Base-by-base conservation (phyloP, 1,140 invertebrate species). In the Chrysomallon squamiferum region DNA sequence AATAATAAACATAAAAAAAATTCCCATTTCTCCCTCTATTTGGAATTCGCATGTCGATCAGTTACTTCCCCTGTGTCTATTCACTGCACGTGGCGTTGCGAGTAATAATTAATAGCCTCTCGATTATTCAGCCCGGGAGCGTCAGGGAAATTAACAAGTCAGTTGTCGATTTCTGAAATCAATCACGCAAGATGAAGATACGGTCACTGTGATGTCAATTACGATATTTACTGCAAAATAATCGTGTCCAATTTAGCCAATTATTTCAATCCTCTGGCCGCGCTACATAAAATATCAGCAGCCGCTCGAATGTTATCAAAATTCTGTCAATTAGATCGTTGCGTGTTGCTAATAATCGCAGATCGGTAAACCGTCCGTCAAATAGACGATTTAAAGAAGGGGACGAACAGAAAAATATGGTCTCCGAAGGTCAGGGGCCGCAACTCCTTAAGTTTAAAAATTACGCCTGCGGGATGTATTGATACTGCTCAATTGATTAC, bases 151-250 rank as follows among this genome's bases (percentile, higher is more conserved):
- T 54, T 25, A 54, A 25, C 50, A 54, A 54, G 50, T 54, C 50
- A 30, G 25, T 54, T 54, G 50, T 54, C 50, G 50, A 27, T 54
- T 54, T 54, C n/a, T 18, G 29, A 54, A 54, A 30, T 54, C 50
- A 54, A 54, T 54, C 50, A 54, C 29, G 22, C 50, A 13, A 30
- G 50, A 54, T 27, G 50, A 54, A 30, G 50, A 54, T 54, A 54
- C 29, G 50, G 22, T 30, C 50, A 30, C 29, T 30, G 50, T 30
- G 50, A 27, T 54, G 50, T 54, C 50, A 54, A 54, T 54, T 54
- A 54, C 50, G 29, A 25, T 54, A 30, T 54, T 54, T 54, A 54
- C 50, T 54, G 50, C 18, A 54, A 54, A 54, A 54, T 54, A 54
- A 54, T 54, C 50, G 50, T 30, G 22, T 25, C 18, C 50, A 54